Base-by-base conservation (phyloP, 2,797 vertebrate genomes). In the Phoeniculus purpureus region DNA sequence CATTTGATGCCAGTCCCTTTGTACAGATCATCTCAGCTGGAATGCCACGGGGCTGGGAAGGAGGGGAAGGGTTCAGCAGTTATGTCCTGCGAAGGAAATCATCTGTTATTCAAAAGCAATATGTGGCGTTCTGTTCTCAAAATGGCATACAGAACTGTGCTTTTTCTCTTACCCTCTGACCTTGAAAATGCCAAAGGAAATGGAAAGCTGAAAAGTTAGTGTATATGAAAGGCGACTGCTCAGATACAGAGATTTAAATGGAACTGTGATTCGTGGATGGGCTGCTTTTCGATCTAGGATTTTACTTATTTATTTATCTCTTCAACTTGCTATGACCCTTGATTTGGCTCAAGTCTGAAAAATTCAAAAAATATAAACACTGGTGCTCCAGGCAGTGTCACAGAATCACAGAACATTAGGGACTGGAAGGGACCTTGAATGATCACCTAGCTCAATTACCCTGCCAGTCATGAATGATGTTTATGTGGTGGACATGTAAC, bases 11-110 rank as follows among this genome's bases (percentile, higher is more conserved):
- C 92, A 97, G 87, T 94, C 73, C 43, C 70, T 81, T 95, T 95
- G 76, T 85, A 83, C 95, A 96, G 96, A 97, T 96, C 96, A 93
- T 95, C 96, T 97, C 96, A 95, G 94, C 83, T 96, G 91, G 93
- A 90, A 93, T 92, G 60, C 92, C 93, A 93, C 93, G 82, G 87
- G 77, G 60, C n/a, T 1, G 1, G 37, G 60, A 43, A 71, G 58
- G 78, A 93, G 45, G 23, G 74, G 77, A 91, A 87, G 50, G 64
- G 11, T 76, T 95, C 94, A 91, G 71, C 78, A 88, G 83, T 77
- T 91, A 70, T 54, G 88, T 95, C 85, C 94, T 92, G 85, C 74
- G 92, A 92, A 88, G 11, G 21, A 95, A 95, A 95, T 93, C 3
- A 86, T 92, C 91, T 84, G 83, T 90, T 94, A 82, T 90, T 92